Base-by-base conservation (phyloP, 2,797 vertebrate genomes). In the Tenualosa ilisha region DNA sequence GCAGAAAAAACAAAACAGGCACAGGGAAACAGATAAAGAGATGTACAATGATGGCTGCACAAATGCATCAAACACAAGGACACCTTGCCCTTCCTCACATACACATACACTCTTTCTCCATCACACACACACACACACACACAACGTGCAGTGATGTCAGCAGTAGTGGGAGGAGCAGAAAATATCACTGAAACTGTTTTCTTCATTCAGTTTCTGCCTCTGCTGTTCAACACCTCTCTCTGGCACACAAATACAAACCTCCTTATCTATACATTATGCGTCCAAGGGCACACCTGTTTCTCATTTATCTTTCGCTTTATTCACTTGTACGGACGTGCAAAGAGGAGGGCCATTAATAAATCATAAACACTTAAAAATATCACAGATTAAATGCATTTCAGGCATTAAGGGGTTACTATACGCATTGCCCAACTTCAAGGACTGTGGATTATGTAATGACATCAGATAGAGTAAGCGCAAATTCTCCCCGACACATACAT, bases 41-140 rank as follows among this genome's bases (percentile, higher is more conserved):
- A 84, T 91, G 89, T 89, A 90, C 88, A 83, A 84, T 82, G 89
- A 85, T 88, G 85, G 82, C 91, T 61, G 81, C 87, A 90, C 84
- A 89, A 51, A 51, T 93, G 91, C 90, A 93, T 88, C 92, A 90
- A 91, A 93, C 92, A 93, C 94, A 96, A 96, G 94, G 95, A 83
- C 94, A 94, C 46, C 3, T 84, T 93, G 93, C 95, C 95, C 95
- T 95, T 95, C 94, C 94, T 81, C 81, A 88, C 87, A 86, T 84
- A 88, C 89, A 85, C 17, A 56, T 17, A 56, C 54, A 56, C 54
- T 53, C 15, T 53, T 15, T 53, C 51, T 85, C 72, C 82, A 85
- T 54, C 86, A 86, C 88, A 89, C 72, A 83, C 8, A 46, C 81
- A 89, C 87, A 86, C 83, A 88, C 89, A 85, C 63, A 65, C 63